Evolutionary conservation across 2,113 vertebrate species (phyloP).

Genomic region (Micronycteris hirsuta): DNA sequence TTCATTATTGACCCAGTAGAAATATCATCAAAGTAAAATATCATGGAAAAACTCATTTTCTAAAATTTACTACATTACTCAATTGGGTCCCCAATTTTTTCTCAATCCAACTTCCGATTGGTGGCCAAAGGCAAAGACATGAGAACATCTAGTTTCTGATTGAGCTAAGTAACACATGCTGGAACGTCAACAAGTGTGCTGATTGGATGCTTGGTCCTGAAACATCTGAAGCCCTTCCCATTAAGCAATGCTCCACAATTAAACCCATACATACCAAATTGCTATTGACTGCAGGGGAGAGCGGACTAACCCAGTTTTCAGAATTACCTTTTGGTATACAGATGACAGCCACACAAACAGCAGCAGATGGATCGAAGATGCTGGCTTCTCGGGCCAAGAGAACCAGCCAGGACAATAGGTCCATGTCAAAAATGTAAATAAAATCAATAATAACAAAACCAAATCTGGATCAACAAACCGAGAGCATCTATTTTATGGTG

Average conservation of each 20-base stretch:
- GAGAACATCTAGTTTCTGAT: neutral
- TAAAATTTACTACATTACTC: neutral
- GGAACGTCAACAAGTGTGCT: neutral
- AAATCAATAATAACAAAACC: neutral
- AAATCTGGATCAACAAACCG: neutral
- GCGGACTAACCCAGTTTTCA: neutral
- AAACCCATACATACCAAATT: slow-evolving; percentile 6
- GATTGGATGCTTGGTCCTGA: slow-evolving; percentile 33
- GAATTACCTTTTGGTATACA: neutral
- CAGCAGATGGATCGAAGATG: neutral
- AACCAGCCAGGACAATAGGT: neutral
- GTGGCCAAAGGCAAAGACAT: neutral
- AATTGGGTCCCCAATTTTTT: neutral
- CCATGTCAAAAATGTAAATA: neutral
- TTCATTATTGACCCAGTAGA: neutral
- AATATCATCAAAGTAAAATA: neutral
- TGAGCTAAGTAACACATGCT: neutral
- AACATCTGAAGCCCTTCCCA: neutral
- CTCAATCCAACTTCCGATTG: neutral
- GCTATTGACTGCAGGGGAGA: slow-evolving; percentile 6
- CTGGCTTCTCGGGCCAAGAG: neutral
- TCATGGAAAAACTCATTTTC: neutral
- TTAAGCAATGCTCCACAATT: slow-evolving; percentile 25
- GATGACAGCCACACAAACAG: neutral
- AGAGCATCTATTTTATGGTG: neutral